A percentile compares a stretch with the other conserved stretches of the same genome.
phyloP scores from a whole-genome alignment of 92 coral and sea anemone genomes.

The Bergia puertoricense region DNA sequence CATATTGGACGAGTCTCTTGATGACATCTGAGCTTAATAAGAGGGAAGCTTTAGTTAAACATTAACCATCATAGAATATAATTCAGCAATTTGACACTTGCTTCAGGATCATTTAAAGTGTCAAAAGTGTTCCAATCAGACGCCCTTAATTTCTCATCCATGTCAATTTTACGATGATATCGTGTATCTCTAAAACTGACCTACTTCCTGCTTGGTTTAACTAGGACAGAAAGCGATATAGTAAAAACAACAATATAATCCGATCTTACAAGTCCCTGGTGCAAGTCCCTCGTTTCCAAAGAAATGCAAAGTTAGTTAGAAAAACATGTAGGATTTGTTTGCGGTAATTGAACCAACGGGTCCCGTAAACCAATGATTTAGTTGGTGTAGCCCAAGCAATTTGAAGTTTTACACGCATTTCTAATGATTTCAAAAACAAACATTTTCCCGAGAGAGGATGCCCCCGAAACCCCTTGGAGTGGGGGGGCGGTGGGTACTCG shows the following conservation, averaged over 20 bases:
- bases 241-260: constrained; percentile 54
- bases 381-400: no score
- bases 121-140: constrained; percentile 35
- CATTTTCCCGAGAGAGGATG: no score
- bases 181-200: constrained; percentile 58
- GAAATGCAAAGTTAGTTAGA: no score
- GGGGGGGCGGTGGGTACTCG: no score
- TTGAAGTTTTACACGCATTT: no score
- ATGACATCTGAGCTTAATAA: neutral
- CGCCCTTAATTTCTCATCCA: constrained; percentile 40
- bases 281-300: no score
- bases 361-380: no score
- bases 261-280: no score
- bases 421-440: no score
- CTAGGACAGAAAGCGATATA: constrained; percentile 41
- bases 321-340: no score
- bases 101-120: constrained; percentile 23
- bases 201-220: constrained; percentile 52
- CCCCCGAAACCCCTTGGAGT: no score
- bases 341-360: no score
- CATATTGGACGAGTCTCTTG: neutral
- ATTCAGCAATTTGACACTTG: constrained; percentile 39
- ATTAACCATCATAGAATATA: constrained; percentile 17
- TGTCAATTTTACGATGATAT: constrained; percentile 51
- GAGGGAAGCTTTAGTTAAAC: constrained; percentile 53